These are phyloP conservation scores for Drosophila seclusa DNA, from an alignment of 2,888 invertebrate genomes.

Conservation along the genomic window DNA sequence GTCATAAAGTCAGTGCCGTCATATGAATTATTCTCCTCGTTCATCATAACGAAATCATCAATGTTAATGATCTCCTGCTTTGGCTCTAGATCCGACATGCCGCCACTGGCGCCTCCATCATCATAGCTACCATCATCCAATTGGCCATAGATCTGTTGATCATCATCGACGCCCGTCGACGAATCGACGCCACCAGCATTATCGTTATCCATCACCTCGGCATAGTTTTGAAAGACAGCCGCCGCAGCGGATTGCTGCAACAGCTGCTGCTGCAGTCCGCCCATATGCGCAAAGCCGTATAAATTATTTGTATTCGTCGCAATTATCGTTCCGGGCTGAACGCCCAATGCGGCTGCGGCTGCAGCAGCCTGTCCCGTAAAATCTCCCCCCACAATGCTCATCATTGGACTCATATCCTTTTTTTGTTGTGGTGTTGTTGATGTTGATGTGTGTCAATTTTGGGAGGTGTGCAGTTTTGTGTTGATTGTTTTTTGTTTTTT, in stretches of 20 bases:
- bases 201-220: conserved; percentile 79
- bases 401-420: conserved; percentile 85
- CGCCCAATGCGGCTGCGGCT: conserved; percentile 81
- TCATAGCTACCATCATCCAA: conserved; percentile 75
- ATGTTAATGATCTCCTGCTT: conserved; percentile 85
- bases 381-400: conserved; percentile 85
- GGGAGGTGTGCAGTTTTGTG: conserved; percentile 42
- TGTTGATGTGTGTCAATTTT: conserved; percentile 36
- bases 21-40: conserved; percentile 84
- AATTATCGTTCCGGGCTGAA: conserved; percentile 82
- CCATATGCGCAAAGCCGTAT: conserved; percentile 83
- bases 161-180: conserved; percentile 55
- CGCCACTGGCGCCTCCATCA: conserved; percentile 65
- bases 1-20: conserved; percentile 83
- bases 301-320: conserved; percentile 82
- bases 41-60: conserved; percentile 85
- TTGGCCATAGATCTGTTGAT: conserved; percentile 78
- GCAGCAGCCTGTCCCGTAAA: conserved; percentile 84
- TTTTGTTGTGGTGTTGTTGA: conserved; percentile 34
- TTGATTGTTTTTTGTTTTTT: conserved; percentile 39
- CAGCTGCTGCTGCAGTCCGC: conserved; percentile 84
- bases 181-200: conserved; percentile 52
- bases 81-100: conserved; percentile 76
- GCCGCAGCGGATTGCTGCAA: conserved; percentile 83
- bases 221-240: conserved; percentile 83